Percentiles rank a stretch among this genome's conserved stretches.
phyloP scores from a whole-genome alignment of 1,140 invertebrate genomes.

The Steinernema feltiae region DNA sequence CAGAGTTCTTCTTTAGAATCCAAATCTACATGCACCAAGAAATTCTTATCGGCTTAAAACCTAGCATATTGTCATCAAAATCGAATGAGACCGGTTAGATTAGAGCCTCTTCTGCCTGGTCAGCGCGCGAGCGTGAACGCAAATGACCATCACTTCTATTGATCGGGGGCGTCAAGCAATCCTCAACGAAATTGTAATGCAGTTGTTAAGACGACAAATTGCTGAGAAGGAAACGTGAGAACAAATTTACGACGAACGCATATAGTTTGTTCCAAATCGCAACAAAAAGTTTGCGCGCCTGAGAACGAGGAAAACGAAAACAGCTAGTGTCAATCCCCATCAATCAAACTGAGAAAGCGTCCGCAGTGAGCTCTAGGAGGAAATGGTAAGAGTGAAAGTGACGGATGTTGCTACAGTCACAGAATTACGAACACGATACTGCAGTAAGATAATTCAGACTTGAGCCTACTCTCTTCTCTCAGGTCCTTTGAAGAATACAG shows the following conservation, averaged over 20 bases:
- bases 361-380: no score
- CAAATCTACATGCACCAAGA: no score
- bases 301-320: no score
- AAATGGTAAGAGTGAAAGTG: neutral
- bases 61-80: slow-evolving; percentile 6
- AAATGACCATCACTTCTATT: slow-evolving; percentile 9
- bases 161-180: slow-evolving; percentile 11
- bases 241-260: neutral
- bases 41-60: slow-evolving; percentile 14
- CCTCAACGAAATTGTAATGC: neutral
- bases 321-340: no score
- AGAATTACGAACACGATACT: no score
- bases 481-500: neutral
- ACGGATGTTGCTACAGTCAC: no score
- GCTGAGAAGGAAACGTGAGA: neutral
- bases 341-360: no score
- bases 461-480: neutral
- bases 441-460: neutral
- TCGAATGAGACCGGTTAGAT: slow-evolving; percentile 13
- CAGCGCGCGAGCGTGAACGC: slow-evolving; percentile 12
- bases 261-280: neutral
- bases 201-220: slow-evolving; percentile 4
- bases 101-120: slow-evolving; percentile 12
- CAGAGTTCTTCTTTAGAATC: neutral
- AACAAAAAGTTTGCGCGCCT: neutral